These are phyloP conservation scores for Carposina sasakii DNA, from an alignment of 1,140 invertebrate genomes.

Conservation along the genomic window DNA sequence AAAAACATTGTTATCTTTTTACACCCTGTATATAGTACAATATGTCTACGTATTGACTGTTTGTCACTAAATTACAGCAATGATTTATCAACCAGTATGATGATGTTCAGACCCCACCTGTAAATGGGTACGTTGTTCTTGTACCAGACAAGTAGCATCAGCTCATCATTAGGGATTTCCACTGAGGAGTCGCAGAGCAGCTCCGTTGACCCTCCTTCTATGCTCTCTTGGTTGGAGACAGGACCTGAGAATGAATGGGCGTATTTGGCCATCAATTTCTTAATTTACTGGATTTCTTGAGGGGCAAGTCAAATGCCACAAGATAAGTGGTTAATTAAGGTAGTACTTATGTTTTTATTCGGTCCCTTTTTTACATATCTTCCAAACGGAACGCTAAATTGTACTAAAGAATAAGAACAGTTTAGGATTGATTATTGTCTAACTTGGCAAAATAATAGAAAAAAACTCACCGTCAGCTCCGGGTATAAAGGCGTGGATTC, in stretches of 20 bases:
- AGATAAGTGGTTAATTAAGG: background rate
- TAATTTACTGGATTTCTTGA: background rate
- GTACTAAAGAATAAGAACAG: background rate
- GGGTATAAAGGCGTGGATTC: slow-evolving; percentile 41
- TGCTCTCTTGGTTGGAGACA: slow-evolving; percentile 73
- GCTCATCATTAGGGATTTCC: slow-evolving; percentile 73
- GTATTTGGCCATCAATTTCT: no score
- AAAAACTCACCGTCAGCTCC: slow-evolving; percentile 47
- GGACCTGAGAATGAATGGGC: no score
- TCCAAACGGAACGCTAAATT: background rate
- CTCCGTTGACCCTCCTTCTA: slow-evolving; percentile 76
- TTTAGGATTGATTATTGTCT: background rate
- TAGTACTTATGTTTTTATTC: background rate
- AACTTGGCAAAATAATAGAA: background rate
- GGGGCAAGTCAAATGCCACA: background rate
- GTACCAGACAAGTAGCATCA: slow-evolving; percentile 83
- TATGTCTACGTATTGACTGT: no score
- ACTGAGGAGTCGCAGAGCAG: slow-evolving; percentile 77
- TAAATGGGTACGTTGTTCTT: slow-evolving; percentile 74
- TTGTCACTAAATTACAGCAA: no score
- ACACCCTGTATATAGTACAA: no score
- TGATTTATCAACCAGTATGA: no score
- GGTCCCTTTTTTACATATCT: background rate
- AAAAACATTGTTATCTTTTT: no score
- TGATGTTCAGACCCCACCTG: no score